Conservation (phyloP, 2,888 invertebrate species). For the Liopterus haemorrhoidalis region DNA sequence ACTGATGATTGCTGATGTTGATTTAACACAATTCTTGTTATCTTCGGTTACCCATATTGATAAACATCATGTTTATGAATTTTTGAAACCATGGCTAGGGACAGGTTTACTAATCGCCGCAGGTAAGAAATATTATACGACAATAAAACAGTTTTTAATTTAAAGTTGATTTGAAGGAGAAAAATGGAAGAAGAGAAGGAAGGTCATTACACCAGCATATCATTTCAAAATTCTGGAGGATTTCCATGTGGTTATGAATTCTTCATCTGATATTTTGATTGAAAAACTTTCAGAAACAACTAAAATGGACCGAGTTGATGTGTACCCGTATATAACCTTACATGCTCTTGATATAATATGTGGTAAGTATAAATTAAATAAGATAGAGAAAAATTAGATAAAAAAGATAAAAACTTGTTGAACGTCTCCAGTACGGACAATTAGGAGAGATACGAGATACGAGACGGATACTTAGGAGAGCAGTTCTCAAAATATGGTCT, state of each 20-base stretch:
- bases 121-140: constrained; percentile 35
- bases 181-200: constrained; percentile 63
- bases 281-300: constrained; percentile 47
- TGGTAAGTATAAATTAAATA: too few species aligned
- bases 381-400: too few species aligned
- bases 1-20: constrained; percentile 28
- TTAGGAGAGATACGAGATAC: too few species aligned
- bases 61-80: constrained; percentile 40
- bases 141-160: not conserved
- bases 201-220: constrained; percentile 70
- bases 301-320: constrained; percentile 48
- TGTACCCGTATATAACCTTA: constrained; percentile 56
- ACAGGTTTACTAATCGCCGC: constrained; percentile 41
- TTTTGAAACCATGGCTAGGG: constrained; percentile 41
- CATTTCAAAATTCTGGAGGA: constrained; percentile 72
- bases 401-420: too few species aligned
- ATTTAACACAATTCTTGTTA: constrained; percentile 35
- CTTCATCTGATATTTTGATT: constrained; percentile 54
- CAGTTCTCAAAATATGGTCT: too few species aligned
- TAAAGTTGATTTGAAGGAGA: constrained; percentile 39
- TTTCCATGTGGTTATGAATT: constrained; percentile 64
- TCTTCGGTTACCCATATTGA: constrained; percentile 36
- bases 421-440: too few species aligned
- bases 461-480: too few species aligned
- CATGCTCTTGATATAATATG: constrained; percentile 60